These are phyloP conservation scores for Habropoda laboriosa DNA, from an alignment of 1,140 invertebrate species.

Conservation along the genomic window DNA sequence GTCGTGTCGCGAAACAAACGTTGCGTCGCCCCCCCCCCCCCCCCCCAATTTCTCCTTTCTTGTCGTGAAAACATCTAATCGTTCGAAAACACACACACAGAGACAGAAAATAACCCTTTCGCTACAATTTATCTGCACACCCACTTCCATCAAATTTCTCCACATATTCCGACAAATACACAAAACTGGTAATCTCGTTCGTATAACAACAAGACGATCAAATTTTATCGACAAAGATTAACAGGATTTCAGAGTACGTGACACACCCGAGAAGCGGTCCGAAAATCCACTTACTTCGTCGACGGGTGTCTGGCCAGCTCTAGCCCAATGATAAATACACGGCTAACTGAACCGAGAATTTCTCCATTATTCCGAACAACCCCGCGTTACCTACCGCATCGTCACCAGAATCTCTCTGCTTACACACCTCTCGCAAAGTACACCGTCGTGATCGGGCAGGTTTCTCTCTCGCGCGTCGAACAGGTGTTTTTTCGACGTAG, in stretches of 20 bases:
- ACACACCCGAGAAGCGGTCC: no score
- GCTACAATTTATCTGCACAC: no score
- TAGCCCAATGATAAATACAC: slow-evolving; percentile 34
- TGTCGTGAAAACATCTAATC: background rate
- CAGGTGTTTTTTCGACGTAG: slow-evolving; percentile 45
- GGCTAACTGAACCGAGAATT: slow-evolving; percentile 2
- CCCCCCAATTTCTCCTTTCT: background rate
- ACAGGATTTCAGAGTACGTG: no score
- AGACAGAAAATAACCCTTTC: no score
- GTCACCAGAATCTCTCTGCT: slow-evolving; percentile 8
- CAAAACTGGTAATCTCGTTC: no score
- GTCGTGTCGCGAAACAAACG: background rate
- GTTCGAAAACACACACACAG: no score
- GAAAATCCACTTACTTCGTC: slow-evolving; percentile 22
- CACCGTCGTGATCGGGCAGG: slow-evolving; percentile 52
- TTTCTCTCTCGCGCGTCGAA: slow-evolving; percentile 32
- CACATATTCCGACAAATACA: no score
- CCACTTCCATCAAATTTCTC: no score
- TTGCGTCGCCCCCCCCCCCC: no score
- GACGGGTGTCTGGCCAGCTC: background rate
- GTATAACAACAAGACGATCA: no score
- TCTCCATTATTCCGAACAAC: slow-evolving; percentile 33
- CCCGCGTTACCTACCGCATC: slow-evolving; percentile 38
- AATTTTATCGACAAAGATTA: no score
- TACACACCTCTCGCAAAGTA: background rate